These are phyloP conservation scores for Oreohelix idahoensis DNA, from an alignment of 1,140 invertebrate genomes.

Conservation along the genomic window DNA sequence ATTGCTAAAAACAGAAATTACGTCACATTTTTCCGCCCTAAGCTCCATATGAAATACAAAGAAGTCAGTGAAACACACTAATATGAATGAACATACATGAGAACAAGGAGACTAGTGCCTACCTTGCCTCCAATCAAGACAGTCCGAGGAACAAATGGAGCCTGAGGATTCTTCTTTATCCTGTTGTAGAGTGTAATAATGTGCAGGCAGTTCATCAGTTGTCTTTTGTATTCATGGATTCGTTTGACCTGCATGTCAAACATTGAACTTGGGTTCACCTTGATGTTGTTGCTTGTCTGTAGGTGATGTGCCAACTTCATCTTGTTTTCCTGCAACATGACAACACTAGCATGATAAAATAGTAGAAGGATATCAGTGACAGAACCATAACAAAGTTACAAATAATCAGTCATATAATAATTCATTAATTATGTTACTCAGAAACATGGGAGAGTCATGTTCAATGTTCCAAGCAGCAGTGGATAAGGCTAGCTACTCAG, in stretches of 20 bases:
- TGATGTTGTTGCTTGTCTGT: conserved; percentile 90
- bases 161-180: conserved; percentile 92
- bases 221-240: conserved; percentile 99
- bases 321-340: conserved; percentile 86
- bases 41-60: too few species aligned
- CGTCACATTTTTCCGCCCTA: too few species aligned
- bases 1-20: too few species aligned
- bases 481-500: too few species aligned
- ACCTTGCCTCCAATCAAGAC: conserved; percentile 98
- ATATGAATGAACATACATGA: too few species aligned
- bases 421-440: too few species aligned
- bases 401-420: too few species aligned
- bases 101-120: conserved; percentile 12
- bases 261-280: conserved; percentile 93
- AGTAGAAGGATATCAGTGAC: too few species aligned
- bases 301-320: conserved; percentile 88
- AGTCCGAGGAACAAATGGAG: conserved; percentile 88
- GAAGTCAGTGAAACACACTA: too few species aligned
- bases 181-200: conserved; percentile 98
- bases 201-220: conserved; percentile 95
- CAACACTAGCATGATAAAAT: neutral
- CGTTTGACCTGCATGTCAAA: conserved; percentile 99
- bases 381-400: too few species aligned
- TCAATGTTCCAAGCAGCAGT: too few species aligned
- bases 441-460: too few species aligned